Conservation (phyloP, 2,113 vertebrate species). For the Aptenodytes patagonicus region DNA sequence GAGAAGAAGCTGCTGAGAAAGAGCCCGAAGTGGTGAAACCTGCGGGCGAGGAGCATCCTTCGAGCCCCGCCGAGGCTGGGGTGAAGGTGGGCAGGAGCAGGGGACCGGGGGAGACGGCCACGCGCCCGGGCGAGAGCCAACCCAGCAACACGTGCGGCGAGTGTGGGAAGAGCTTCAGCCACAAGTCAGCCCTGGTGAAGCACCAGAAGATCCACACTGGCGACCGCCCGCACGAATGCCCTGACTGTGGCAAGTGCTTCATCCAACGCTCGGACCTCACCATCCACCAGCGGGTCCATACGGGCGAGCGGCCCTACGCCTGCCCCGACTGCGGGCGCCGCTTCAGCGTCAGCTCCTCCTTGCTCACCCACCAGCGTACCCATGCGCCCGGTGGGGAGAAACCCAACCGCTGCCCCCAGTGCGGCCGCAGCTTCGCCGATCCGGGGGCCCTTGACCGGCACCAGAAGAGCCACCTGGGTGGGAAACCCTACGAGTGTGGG, state of each 20-base stretch:
- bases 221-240: conserved; percentile 57
- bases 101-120: rapidly evolving
- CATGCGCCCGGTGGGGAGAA: conserved; percentile 11
- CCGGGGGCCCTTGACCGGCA: conserved; percentile 60
- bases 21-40: neutral
- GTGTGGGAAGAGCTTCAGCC: conserved; percentile 69
- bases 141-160: conserved; percentile 32
- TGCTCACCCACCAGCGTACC: conserved; percentile 66
- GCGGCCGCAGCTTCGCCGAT: conserved; percentile 35
- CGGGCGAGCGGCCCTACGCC: conserved; percentile 51
- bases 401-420: conserved; percentile 61
- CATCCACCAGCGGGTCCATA: conserved; percentile 53
- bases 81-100: neutral
- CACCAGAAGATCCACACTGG: conserved; percentile 67
- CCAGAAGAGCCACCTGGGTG: conserved; percentile 60
- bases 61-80: rapidly evolving
- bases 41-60: neutral
- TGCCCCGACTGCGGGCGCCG: conserved; percentile 68
- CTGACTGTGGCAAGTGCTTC: conserved; percentile 70
- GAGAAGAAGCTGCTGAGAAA: neutral
- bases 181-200: conserved; percentile 63
- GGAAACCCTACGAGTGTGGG: conserved; percentile 60
- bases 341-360: conserved; percentile 71
- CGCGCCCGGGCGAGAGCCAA: neutral
- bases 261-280: conserved; percentile 69